Percentiles rank a stretch among this genome's conserved stretches.
Conservation (phyloP, 2,888 invertebrate genomes). For the Epistrophe grossulariae region DNA sequence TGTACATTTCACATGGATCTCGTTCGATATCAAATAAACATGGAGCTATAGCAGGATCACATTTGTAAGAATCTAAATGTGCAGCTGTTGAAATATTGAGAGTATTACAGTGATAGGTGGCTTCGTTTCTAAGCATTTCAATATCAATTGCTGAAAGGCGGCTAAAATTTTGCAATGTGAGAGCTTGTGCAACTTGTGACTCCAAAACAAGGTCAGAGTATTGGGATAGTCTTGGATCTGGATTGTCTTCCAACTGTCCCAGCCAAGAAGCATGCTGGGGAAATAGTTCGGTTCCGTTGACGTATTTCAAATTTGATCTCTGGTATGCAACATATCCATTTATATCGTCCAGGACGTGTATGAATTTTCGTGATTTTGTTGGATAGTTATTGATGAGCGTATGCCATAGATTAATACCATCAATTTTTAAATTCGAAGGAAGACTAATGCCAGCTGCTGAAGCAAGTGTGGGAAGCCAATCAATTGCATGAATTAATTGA, state of each 20-base stretch:
- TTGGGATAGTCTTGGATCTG: constrained; percentile 78
- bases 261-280: constrained; percentile 81
- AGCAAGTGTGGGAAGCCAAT: constrained; percentile 92
- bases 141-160: constrained; percentile 71
- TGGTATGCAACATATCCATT: constrained; percentile 82
- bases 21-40: constrained; percentile 85
- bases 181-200: constrained; percentile 78
- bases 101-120: constrained; percentile 77
- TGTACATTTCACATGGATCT: constrained; percentile 85
- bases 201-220: constrained; percentile 79
- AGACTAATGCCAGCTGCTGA: constrained; percentile 79
- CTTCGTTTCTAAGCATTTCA: constrained; percentile 77
- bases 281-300: constrained; percentile 80
- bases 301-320: constrained; percentile 79
- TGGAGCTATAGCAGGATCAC: constrained; percentile 80
- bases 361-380: constrained; percentile 78
- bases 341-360: constrained; percentile 90
- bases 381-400: constrained; percentile 84
- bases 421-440: constrained; percentile 83
- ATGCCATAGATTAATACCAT: constrained; percentile 89
- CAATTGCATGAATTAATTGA: constrained; percentile 91
- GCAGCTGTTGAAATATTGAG: not conserved
- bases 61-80: constrained; percentile 76
- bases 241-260: constrained; percentile 77
- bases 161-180: not conserved